Evolutionary conservation across 2,888 invertebrate species (phyloP).

Genomic region (Cataglyphis cursor): DNA sequence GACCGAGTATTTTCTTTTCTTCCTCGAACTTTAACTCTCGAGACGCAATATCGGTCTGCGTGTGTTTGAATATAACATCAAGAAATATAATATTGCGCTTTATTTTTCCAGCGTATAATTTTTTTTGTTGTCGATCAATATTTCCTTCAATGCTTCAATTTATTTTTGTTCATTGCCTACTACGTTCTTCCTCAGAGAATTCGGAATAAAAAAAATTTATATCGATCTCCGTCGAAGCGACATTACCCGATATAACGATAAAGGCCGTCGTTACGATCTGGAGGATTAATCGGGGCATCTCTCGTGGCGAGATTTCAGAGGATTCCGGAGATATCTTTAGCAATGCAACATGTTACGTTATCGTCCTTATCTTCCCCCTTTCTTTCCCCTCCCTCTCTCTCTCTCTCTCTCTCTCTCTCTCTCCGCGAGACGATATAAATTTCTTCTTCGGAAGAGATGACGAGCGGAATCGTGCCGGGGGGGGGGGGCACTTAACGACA

Average conservation of each 20-base stretch:
- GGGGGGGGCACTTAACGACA: conserved; percentile 25
- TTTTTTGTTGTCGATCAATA: conserved; percentile 8
- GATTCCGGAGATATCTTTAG: background rate
- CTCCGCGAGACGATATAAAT: conserved; percentile 22
- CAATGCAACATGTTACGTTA: background rate
- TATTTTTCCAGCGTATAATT: background rate
- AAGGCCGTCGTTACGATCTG: background rate
- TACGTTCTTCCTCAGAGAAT: background rate
- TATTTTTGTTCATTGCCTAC: background rate
- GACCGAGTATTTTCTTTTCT: background rate
- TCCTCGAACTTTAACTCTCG: background rate
- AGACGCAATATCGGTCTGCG: background rate
- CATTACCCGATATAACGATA: background rate
- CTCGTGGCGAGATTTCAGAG: background rate
- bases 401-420: background rate
- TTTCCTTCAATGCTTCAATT: background rate
- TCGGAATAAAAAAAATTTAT: background rate
- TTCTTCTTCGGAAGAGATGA: conserved; percentile 27
- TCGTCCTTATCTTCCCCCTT: background rate
- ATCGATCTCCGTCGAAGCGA: background rate
- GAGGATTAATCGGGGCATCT: background rate
- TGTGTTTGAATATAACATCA: background rate
- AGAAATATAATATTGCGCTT: background rate
- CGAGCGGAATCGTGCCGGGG: conserved; percentile 36
- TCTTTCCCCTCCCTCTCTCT: too few species aligned